phyloP scores from a whole-genome alignment of 1,140 invertebrate genomes.

The Idris sp. region DNA sequence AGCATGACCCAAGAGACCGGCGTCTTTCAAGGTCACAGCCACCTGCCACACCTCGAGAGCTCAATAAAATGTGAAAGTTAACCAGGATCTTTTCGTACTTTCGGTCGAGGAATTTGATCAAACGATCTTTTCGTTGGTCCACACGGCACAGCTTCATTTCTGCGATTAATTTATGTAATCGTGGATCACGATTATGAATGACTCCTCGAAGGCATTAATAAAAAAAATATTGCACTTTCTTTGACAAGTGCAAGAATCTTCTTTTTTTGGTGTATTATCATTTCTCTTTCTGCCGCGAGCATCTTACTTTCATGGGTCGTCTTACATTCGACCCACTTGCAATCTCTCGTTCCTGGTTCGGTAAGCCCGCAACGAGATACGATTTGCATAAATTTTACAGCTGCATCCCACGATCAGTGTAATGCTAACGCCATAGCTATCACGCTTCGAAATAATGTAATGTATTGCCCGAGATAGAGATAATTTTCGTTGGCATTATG shows the following conservation, averaged over 20 bases:
- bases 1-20: slow-evolving; percentile 30
- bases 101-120: slow-evolving; percentile 46
- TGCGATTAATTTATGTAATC: slow-evolving; percentile 36
- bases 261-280: slow-evolving; percentile 48
- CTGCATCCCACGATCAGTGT: slow-evolving; percentile 46
- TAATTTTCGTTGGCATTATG: slow-evolving; percentile 27
- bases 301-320: slow-evolving; percentile 63
- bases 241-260: slow-evolving; percentile 35
- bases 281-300: slow-evolving; percentile 59
- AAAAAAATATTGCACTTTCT: slow-evolving; percentile 7
- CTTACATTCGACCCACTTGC: slow-evolving; percentile 57
- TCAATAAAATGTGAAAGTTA: slow-evolving; percentile 63
- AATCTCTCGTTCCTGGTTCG: slow-evolving; percentile 62
- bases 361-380: slow-evolving; percentile 58
- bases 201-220: neutral
- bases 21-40: slow-evolving; percentile 61
- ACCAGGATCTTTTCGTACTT: slow-evolving; percentile 60
- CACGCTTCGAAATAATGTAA: slow-evolving; percentile 52
- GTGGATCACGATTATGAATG: slow-evolving; percentile 8
- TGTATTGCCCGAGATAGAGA: slow-evolving; percentile 32
- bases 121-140: slow-evolving; percentile 9
- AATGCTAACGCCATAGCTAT: slow-evolving; percentile 39
- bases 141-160: neutral
- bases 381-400: slow-evolving; percentile 61
- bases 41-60: slow-evolving; percentile 51